Evolutionary conservation across 2,113 vertebrate genomes (phyloP).

Genomic region (Prochilodus magdalenae): DNA sequence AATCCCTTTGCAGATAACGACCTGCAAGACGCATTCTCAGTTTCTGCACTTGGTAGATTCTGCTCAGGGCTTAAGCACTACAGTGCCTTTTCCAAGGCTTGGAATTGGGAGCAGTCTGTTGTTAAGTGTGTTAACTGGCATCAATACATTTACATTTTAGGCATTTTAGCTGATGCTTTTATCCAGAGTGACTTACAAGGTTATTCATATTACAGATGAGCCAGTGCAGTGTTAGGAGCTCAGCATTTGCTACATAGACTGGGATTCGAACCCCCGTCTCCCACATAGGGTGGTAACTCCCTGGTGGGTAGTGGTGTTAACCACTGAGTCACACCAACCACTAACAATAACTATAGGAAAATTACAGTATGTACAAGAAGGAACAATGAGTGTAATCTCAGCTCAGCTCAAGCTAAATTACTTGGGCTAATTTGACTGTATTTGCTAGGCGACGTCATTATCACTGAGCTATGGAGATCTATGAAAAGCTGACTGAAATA

Average conservation of each 20-base stretch:
- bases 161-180: too few relatives aligned
- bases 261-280: too few relatives aligned
- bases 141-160: too few relatives aligned
- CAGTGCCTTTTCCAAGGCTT: conserved; percentile 8
- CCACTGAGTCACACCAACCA: too few relatives aligned
- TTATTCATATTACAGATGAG: too few relatives aligned
- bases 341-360: not conserved
- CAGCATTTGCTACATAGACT: too few relatives aligned
- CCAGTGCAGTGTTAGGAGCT: too few relatives aligned
- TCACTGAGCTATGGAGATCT: not conserved
- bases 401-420: not conserved
- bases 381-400: not conserved
- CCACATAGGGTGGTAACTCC: too few relatives aligned
- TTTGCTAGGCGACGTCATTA: not conserved
- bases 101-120: not conserved
- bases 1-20: conserved; percentile 39
- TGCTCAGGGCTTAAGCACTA: conserved; percentile 28
- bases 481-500: not conserved
- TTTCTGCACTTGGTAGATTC: conserved; percentile 21
- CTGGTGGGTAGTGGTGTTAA: too few relatives aligned
- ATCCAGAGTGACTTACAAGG: too few relatives aligned
- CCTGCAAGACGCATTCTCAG: not conserved
- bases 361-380: not conserved
- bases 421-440: not conserved
- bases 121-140: conserved; percentile 14